These are phyloP conservation scores for Sminthurides aquaticus DNA, from an alignment of 2,888 invertebrate species.

Conservation along the genomic window DNA sequence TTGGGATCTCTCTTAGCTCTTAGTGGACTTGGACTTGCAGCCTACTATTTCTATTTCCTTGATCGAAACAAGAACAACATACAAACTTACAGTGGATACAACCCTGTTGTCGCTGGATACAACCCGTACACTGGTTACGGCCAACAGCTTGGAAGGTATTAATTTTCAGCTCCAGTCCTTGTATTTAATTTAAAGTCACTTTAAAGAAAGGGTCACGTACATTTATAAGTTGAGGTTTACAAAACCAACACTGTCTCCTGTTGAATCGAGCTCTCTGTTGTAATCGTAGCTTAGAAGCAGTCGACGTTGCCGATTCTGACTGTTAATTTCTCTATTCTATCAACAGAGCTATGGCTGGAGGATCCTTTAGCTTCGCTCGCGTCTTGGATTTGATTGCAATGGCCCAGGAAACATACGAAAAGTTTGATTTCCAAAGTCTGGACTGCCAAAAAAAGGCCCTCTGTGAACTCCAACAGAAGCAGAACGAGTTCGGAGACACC, in stretches of 20 bases:
- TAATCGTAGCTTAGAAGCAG: no score
- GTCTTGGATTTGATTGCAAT: constrained; percentile 39
- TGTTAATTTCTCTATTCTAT: background rate
- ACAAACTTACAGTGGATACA: background rate
- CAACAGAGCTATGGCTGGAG: constrained; percentile 32
- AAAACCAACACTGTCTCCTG: no score
- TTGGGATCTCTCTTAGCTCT: constrained; percentile 31
- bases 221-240: no score
- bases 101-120: constrained; percentile 2
- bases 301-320: no score
- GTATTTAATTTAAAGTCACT: background rate
- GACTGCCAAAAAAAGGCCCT: constrained; percentile 43
- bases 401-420: constrained; percentile 41
- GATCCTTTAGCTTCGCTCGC: constrained; percentile 33
- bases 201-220: no score
- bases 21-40: constrained; percentile 31
- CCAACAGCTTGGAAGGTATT: constrained; percentile 18
- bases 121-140: background rate
- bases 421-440: constrained; percentile 42
- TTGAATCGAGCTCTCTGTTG: no score
- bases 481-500: constrained; percentile 40
- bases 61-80: constrained; percentile 11
- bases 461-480: constrained; percentile 41
- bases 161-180: background rate
- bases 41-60: constrained; percentile 36